phyloP scores from a whole-genome alignment of 2,888 invertebrate genomes.

The Zelleria hepariella region DNA sequence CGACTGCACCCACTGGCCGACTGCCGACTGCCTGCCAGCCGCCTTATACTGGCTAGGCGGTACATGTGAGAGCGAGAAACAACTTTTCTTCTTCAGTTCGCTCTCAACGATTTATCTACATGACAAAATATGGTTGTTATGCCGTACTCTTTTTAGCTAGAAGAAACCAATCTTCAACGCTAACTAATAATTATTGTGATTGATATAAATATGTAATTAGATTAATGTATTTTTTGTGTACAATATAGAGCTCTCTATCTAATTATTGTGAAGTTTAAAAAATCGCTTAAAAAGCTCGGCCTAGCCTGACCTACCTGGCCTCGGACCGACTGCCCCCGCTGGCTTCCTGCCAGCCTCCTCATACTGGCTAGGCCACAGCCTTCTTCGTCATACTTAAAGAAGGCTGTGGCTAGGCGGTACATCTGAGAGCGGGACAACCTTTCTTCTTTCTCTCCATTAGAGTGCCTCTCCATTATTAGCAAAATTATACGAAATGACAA shows the following conservation, averaged over 20 bases:
- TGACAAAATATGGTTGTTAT: background rate
- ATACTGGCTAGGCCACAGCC: no score
- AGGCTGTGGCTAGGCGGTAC: conserved; percentile 40
- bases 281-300: conserved; percentile 28
- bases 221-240: no score
- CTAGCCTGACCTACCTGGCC: conserved; percentile 41
- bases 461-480: no score
- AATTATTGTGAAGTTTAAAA: no score
- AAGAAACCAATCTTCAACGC: no score
- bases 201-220: no score
- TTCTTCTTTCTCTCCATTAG: background rate
- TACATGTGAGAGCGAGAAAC: conserved; percentile 21
- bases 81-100: background rate
- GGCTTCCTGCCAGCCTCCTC: conserved; percentile 39
- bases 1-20: conserved; percentile 45
- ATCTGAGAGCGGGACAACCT: conserved; percentile 11
- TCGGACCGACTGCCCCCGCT: conserved; percentile 51
- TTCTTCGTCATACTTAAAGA: no score
- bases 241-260: no score
- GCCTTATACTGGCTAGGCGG: conserved; percentile 38
- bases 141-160: background rate
- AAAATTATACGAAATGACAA: background rate
- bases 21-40: conserved; percentile 45
- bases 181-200: no score
- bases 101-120: background rate